These are phyloP conservation scores for Perca schrenkii DNA, from an alignment of 2,113 vertebrate species.

Conservation along the genomic window DNA sequence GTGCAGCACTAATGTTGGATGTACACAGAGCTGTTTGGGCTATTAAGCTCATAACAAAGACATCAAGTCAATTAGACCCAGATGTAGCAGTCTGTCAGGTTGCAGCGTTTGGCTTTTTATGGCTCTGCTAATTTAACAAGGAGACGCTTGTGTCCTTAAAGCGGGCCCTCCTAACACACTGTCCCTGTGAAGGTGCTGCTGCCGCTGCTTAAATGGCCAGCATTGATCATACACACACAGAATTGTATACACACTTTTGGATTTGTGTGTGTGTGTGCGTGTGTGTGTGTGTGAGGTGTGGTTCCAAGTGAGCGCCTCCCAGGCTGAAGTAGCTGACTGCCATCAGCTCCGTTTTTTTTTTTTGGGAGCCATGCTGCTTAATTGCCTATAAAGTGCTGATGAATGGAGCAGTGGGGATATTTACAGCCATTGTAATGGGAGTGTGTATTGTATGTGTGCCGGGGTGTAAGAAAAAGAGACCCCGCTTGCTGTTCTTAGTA, in stretches of 20 bases:
- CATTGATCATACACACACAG: constrained; percentile 25
- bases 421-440: constrained; percentile 70
- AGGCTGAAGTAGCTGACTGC: constrained; percentile 37
- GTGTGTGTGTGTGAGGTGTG: constrained; percentile 9
- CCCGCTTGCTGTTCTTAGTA: constrained; percentile 14
- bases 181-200: constrained; percentile 39
- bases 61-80: constrained; percentile 57
- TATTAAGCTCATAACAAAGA: constrained; percentile 41
- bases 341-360: constrained; percentile 30
- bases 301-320: constrained; percentile 13
- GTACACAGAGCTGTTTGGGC: constrained; percentile 8
- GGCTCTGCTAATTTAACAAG: constrained; percentile 11
- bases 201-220: constrained; percentile 17
- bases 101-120: constrained; percentile 47
- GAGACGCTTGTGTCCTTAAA: constrained; percentile 17
- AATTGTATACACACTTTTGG: background rate
- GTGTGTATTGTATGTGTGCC: constrained; percentile 1
- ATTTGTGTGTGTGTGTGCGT: constrained; percentile 2
- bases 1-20: constrained; percentile 6
- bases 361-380: constrained; percentile 66
- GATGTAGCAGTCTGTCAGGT: constrained; percentile 46
- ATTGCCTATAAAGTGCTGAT: constrained; percentile 79
- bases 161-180: constrained; percentile 25
- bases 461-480: constrained; percentile 2
- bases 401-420: constrained; percentile 66